Evolutionary conservation across 2,113 vertebrate genomes (phyloP).

Genomic region (Butorides virescens): DNA sequence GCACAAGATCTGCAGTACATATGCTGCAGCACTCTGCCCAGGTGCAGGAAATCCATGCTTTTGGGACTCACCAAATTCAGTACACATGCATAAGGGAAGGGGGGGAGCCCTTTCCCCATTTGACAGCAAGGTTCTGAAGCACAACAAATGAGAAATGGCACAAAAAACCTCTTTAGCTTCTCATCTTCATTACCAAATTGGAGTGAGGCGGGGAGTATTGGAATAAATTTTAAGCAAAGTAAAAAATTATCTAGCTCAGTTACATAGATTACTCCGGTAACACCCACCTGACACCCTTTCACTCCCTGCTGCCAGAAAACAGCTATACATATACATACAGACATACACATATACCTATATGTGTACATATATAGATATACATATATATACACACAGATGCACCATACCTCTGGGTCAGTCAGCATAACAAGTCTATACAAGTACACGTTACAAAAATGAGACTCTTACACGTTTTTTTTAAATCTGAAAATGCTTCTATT

Average conservation of each 20-base stretch:
- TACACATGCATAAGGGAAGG: neutral
- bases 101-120: neutral
- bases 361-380: fast-evolving
- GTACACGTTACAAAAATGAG: neutral
- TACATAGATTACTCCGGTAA: neutral
- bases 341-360: neutral
- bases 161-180: neutral
- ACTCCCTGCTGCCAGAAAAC: neutral
- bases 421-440: neutral
- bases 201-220: neutral
- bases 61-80: neutral
- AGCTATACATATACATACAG: fast-evolving
- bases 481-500: neutral
- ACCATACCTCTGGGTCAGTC: neutral
- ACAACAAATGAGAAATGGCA: neutral
- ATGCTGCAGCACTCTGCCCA: neutral
- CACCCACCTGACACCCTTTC: neutral
- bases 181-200: neutral
- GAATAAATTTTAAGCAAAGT: neutral
- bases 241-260: neutral
- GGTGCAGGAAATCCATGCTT: neutral
- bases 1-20: neutral
- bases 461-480: neutral
- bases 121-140: neutral
- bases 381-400: neutral